Percentiles rank a stretch among this genome's conserved stretches.
phyloP scores from a whole-genome alignment of 2,797 vertebrate genomes.

The Tragelaphus eurycerus region DNA sequence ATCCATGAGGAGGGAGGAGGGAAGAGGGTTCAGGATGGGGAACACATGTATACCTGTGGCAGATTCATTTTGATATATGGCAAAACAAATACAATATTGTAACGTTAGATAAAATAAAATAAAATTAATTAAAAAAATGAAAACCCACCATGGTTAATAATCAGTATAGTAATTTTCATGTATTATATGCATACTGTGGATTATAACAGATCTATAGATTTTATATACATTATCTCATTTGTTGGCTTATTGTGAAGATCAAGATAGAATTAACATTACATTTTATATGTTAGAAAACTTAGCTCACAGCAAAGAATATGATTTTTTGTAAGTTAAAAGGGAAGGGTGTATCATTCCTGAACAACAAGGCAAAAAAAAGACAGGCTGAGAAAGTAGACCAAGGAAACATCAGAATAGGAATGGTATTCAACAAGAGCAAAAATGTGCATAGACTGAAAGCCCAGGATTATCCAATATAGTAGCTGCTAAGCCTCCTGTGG shows the following conservation, averaged over 20 bases:
- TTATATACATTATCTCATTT: background rate
- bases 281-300: conserved; percentile 29
- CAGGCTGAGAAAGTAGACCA: background rate
- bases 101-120: no score
- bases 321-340: background rate
- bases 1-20: background rate
- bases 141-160: background rate
- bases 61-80: no score
- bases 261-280: background rate
- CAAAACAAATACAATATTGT: no score
- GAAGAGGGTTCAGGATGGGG: no score
- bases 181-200: background rate
- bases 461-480: background rate
- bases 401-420: background rate
- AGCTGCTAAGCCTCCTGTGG: background rate
- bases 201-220: background rate
- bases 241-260: background rate
- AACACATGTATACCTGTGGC: no score
- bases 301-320: conserved; percentile 32
- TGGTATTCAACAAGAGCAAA: conserved; percentile 31
- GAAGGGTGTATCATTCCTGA: background rate
- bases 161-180: background rate
- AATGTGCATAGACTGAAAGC: background rate
- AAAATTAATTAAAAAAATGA: background rate
- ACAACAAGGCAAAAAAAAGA: background rate